A percentile compares a stretch with the other conserved stretches of the same genome.
phyloP scores from a whole-genome alignment of 2,113 vertebrate species.

The Muscicapa adusta region DNA sequence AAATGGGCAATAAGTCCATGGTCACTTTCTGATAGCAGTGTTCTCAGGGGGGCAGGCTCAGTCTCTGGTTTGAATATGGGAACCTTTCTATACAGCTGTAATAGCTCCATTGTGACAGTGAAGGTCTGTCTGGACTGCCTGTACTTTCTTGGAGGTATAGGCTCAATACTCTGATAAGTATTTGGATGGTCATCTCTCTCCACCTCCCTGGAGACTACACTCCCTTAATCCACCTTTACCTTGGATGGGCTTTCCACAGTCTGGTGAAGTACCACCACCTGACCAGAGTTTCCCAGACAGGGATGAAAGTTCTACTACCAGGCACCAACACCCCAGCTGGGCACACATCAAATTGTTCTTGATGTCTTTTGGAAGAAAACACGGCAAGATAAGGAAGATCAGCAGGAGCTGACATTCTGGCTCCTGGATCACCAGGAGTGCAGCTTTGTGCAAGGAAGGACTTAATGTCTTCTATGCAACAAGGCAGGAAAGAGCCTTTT shows the following conservation, averaged over 20 bases:
- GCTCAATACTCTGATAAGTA: not conserved
- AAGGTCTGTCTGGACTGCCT: not conserved
- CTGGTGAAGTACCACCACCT: not conserved
- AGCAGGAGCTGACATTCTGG: not conserved
- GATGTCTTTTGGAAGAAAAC: not conserved
- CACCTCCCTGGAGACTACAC: not conserved
- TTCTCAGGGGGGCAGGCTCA: not conserved
- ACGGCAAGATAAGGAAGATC: not conserved
- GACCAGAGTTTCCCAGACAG: not conserved
- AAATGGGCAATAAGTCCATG: not conserved
- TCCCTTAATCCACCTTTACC: not conserved
- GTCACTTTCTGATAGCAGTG: not conserved
- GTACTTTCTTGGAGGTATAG: conserved; percentile 7
- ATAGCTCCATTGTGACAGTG: not conserved
- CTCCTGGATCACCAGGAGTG: not conserved
- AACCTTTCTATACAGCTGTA: not conserved
- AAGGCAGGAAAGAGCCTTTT: not conserved
- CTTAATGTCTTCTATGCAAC: not conserved
- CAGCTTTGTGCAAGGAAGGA: not conserved
- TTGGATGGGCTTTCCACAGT: not conserved
- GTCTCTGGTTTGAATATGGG: not conserved
- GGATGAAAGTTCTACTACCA: not conserved
- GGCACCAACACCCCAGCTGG: not conserved
- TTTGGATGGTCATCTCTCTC: not conserved
- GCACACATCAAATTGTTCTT: not conserved